Conservation (phyloP, 1,140 invertebrate genomes). For the Paraescarpia echinospica region DNA sequence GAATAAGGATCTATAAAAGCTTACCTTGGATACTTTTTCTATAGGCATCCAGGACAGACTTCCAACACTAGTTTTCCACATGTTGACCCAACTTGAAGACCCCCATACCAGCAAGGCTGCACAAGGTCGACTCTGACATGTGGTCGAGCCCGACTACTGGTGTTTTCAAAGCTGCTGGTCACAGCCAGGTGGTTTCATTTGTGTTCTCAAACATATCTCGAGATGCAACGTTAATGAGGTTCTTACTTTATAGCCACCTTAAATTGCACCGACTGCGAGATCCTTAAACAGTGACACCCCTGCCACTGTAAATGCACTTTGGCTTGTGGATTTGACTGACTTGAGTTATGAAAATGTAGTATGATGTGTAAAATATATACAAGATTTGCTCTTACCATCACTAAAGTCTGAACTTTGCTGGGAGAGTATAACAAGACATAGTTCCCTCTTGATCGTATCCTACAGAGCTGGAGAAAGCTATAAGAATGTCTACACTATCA, state of each 20-base stretch:
- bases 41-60: not conserved
- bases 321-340: too few relatives aligned
- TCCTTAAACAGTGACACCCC: not conserved
- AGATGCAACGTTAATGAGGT: not conserved
- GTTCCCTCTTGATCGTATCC: too few relatives aligned
- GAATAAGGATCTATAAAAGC: too few relatives aligned
- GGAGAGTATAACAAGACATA: not conserved
- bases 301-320: too few relatives aligned
- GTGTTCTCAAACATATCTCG: not conserved
- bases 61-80: constrained; percentile 7
- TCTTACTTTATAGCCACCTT: not conserved
- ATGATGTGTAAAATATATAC: too few relatives aligned
- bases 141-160: not conserved
- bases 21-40: too few relatives aligned
- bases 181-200: not conserved
- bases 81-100: too few relatives aligned
- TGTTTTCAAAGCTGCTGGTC: not conserved
- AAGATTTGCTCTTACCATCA: too few relatives aligned
- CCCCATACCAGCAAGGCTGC: not conserved
- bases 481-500: too few relatives aligned
- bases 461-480: too few relatives aligned
- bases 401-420: too few relatives aligned
- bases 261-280: not conserved
- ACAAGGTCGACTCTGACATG: not conserved
- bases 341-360: too few relatives aligned